Percentiles rank a stretch among this genome's conserved stretches.
Conservation (phyloP, 1,140 invertebrate species). For the Brachystomella parvula region DNA sequence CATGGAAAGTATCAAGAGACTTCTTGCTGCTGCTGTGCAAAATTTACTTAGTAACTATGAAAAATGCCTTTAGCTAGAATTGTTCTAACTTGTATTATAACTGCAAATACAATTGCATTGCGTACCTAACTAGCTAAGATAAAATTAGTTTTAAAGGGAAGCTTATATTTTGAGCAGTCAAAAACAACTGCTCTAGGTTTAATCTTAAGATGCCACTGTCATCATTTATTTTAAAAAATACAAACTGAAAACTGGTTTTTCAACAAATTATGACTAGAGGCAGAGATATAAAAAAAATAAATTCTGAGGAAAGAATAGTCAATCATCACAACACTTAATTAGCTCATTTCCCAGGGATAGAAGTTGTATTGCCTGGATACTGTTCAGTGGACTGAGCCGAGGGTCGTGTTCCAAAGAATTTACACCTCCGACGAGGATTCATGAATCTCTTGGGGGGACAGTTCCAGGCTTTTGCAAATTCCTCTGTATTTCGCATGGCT, state of each 20-base stretch:
- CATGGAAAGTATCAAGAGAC: too few relatives aligned
- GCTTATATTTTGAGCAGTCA: neutral
- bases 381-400: neutral
- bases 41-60: too few relatives aligned
- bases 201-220: neutral
- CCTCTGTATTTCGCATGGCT: slow-evolving; percentile 47
- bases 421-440: slow-evolving; percentile 51
- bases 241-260: neutral
- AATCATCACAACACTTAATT: slow-evolving; percentile 8
- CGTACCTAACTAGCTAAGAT: neutral
- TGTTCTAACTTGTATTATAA: too few relatives aligned
- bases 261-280: neutral
- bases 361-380: neutral
- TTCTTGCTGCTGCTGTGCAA: too few relatives aligned
- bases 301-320: neutral
- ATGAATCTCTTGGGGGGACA: slow-evolving; percentile 46
- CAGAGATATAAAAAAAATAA: neutral
- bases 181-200: too few relatives aligned
- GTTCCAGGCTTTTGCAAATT: slow-evolving; percentile 49
- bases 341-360: neutral
- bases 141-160: slow-evolving; percentile 10
- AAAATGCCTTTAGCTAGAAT: too few relatives aligned
- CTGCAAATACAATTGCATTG: neutral
- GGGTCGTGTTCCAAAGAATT: slow-evolving; percentile 9
- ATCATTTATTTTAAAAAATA: neutral